Base-by-base conservation (phyloP, 2,113 vertebrate species). In the Chlorocebus sabaeus region DNA sequence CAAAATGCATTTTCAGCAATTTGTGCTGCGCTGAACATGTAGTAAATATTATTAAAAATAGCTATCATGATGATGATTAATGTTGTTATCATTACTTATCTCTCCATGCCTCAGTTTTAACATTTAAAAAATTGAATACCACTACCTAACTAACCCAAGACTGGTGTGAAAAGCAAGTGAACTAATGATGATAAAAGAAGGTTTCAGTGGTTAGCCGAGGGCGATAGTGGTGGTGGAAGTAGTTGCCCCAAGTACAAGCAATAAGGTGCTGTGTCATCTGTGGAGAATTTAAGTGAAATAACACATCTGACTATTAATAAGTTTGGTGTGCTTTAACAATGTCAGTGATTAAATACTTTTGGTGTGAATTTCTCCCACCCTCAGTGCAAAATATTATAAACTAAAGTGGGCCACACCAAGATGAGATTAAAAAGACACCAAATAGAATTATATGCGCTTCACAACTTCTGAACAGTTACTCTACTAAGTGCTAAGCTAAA, bases 391-490 rank as follows among this genome's bases (percentile, higher is more conserved):
- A 25, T 87, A 57, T 13, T 87, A 8, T 68, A 90, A 94, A 78
- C 25, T 50, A 85, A 89, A 90, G 61, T 75, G 59, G 57, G 32
- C 2, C 32, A 32, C 76, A 93, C 64, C 12, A 80, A 93, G 73
- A 40, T 80, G 43, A 84, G 13, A 93, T 96, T 93, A 35, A 50
- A 67, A 52, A 89, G 43, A 85, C 35, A 73, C 55, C 78, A 20
- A 35, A 80, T 68, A 61, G 18, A 73, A 94, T 57, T 32, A 64
- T 76, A 64, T 82, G 27, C 40, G 70, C 23, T 80, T 90, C 30
- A 75, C 2, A 43, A 70, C 38, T 87, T 90, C 72, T 78, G 64
- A 96, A 72, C 48, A 45, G 22, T 59, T 45, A 75, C 25, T 82
- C 48, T 59, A 75, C 40, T 59, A 27, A 85, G 40, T 75, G 57